phyloP scores from a whole-genome alignment of 2,888 invertebrate genomes.

The Sesamia inferens region DNA sequence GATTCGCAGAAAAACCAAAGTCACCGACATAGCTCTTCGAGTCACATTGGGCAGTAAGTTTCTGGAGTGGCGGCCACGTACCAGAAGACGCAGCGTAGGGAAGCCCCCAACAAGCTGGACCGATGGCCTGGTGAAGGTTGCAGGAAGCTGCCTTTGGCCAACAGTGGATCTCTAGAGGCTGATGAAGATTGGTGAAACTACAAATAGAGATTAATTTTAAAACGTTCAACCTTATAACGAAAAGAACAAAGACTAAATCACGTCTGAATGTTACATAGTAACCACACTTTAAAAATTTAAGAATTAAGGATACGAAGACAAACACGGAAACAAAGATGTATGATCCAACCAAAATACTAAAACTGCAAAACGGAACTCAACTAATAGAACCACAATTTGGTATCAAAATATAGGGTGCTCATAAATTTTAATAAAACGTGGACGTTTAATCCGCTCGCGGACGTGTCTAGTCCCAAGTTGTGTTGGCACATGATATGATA shows the following conservation, averaged over 20 bases:
- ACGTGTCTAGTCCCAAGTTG: constrained; percentile 49
- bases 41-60: too few relatives aligned
- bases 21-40: too few relatives aligned
- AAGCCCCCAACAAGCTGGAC: too few relatives aligned
- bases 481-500: constrained; percentile 47
- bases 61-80: too few relatives aligned
- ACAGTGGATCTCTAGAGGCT: too few relatives aligned
- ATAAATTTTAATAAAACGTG: constrained; percentile 69
- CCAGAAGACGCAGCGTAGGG: too few relatives aligned
- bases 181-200: too few relatives aligned
- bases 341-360: constrained; percentile 31
- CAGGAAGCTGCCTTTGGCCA: too few relatives aligned
- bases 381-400: constrained; percentile 65
- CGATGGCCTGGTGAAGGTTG: too few relatives aligned
- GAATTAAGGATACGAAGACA: constrained; percentile 40
- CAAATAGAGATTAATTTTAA: not conserved
- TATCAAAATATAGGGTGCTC: constrained; percentile 63
- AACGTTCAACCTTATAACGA: not conserved
- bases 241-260: not conserved
- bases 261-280: constrained; percentile 2
- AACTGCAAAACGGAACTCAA: constrained; percentile 49
- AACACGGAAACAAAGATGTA: constrained; percentile 43
- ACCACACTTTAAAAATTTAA: constrained; percentile 24
- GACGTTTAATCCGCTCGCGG: constrained; percentile 57
- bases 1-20: too few relatives aligned